Evolutionary conservation across 2,888 invertebrate genomes (phyloP), one percentile per base, ranked within the genome.

Genomic region (Carpatolechia fugitivella): DNA sequence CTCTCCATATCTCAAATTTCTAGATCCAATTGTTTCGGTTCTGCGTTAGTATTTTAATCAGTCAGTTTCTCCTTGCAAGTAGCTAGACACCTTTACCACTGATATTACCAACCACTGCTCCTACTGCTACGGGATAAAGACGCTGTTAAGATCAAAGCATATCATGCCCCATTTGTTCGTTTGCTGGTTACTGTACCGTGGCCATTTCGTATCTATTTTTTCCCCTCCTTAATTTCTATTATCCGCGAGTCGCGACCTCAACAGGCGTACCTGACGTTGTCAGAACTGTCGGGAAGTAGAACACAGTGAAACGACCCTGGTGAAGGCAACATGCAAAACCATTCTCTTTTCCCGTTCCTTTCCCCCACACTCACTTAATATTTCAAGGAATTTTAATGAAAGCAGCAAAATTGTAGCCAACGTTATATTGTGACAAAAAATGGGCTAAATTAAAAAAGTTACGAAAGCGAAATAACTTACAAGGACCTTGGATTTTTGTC

Each of bases 211-310:
- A n/a, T 33, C 11, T n/a, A 24, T 13, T 29, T n/a, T 24, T n/a
- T 13, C 10, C 29, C 29, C 11, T 20, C 8, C 18, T 2, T 8
- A 41, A 29, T 29, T 24, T 44, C 29, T 44, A 20, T 44, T 13
- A 20, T n/a, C n/a, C n/a, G n/a, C 44, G 24, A n/a, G n/a, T n/a
- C n/a, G n/a, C 44, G 29, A 41, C 59, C 61, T 66, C 61, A 65
- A 61, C 63, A 58, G 44, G 56, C 30, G 51, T 31, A 60, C 64
- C 58, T 65, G 64, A 36, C 55, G 56, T 56, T 73, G 71, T 70
- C 69, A 67, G 53, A 72, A 72, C 67, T 70, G 72, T 64, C 72
- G 68, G 54, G 63, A 63, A 65, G 54, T 56, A 52, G 66, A 68
- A 64, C 65, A 57, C 62, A 41, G 51, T 54, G 49, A 54, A 57